Evolutionary conservation across 1,140 invertebrate genomes (phyloP), one percentile per base, ranked within the genome.

Genomic region (Microplitis mediator): DNA sequence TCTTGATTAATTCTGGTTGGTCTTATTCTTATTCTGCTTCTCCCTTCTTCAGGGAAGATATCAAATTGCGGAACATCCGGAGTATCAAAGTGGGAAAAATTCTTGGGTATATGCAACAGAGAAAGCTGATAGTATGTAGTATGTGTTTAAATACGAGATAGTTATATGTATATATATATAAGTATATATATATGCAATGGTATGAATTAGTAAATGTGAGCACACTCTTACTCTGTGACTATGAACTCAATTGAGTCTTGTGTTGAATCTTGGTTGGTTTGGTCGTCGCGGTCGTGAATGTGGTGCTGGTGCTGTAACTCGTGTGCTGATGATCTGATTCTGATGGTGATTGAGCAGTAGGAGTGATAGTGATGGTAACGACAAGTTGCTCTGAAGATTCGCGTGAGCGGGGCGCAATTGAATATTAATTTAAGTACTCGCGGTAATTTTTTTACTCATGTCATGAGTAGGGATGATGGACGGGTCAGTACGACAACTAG

Each of bases 361-460:
- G 35, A 13, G 58, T 6, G 58, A 61, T 16, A 61, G 58, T 31
- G 58, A 61, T 45, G 39, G 39, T 45, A 11, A 45, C 39, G 39
- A 45, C 39, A 45, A 45, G 11, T 11, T 45, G 11, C 39, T 45
- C 39, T 8, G 11, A 9, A 45, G 6, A 45, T 8, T 45, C 6
- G 6, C 16, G 56, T 58, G 56, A n/a, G 50, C 45, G 58, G 69
- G 56, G 69, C 36, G 69, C 61, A 61, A 71, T 71, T 71, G 61
- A 71, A 64, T 71, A 71, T 71, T 71, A 71, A 64, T 71, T 71
- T 50, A 14, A 71, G 11, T 16, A 39, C 50, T 67, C 65, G 60
- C 62, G n/a, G 23, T 60, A 71, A 71, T 63, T 45, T 71, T 71
- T 63, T 71, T 64, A 71, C 51, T 67, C 50, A 31, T 67, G 65